Conservation (phyloP, 2,113 vertebrate genomes). For the Papio anubis region DNA sequence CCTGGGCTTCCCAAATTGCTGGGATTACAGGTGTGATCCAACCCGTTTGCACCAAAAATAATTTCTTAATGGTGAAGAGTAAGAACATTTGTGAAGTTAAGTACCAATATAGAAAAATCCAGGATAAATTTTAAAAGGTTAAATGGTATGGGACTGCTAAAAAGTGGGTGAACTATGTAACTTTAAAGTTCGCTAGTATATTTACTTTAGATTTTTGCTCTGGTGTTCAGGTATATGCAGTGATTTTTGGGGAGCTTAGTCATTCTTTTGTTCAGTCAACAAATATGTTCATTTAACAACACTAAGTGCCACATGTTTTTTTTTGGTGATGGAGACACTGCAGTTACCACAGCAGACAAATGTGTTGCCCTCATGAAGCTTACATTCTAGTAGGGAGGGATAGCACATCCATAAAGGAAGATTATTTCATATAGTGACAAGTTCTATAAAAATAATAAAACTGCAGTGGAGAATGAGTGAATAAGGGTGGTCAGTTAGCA, state of each 20-base stretch:
- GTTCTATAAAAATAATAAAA: neutral
- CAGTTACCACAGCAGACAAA: neutral
- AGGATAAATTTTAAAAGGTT: slow-evolving; percentile 11
- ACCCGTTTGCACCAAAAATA: too few species aligned
- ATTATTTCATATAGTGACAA: neutral
- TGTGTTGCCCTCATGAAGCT: slow-evolving; percentile 30
- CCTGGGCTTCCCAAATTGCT: too few species aligned
- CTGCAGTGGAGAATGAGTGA: neutral
- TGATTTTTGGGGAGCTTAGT: neutral
- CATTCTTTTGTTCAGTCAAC: neutral
- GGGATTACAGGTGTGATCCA: too few species aligned
- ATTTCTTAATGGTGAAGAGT: neutral
- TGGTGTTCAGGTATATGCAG: neutral
- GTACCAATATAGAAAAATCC: neutral
- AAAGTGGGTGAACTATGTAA: neutral
- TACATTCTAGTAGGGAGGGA: neutral
- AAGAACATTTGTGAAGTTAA: slow-evolving; percentile 19
- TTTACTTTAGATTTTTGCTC: slow-evolving; percentile 17
- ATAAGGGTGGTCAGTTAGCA: neutral
- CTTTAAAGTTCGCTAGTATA: neutral
- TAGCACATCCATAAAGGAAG: neutral
- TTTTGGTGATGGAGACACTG: neutral
- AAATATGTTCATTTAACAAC: neutral
- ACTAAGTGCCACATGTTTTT: neutral
- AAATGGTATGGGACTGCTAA: neutral